Conservation (phyloP, 2,888 invertebrate genomes). For the Tenthredo livida region DNA sequence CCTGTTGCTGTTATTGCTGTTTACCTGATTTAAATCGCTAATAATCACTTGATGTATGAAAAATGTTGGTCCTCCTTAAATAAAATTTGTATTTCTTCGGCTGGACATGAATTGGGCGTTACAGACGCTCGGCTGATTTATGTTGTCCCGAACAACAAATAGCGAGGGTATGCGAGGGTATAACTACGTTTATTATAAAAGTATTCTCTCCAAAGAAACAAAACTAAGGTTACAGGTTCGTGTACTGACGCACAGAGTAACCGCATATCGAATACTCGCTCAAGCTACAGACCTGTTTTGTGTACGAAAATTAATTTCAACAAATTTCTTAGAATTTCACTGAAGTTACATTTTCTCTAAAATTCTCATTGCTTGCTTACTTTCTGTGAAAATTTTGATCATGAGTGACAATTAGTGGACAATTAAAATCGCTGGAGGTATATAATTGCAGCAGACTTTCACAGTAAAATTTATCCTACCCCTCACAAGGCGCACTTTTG, state of each 20-base stretch:
- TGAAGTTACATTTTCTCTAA: neutral
- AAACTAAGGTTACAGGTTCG: neutral
- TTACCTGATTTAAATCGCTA: neutral
- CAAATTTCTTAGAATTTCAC: neutral
- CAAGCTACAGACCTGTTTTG: neutral
- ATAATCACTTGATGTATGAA: neutral
- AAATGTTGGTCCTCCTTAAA: neutral
- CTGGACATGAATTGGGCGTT: conserved; percentile 15
- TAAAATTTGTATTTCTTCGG: neutral
- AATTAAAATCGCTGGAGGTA: neutral
- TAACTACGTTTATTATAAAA: neutral
- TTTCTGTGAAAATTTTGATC: neutral
- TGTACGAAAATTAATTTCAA: neutral
- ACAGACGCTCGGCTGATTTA: conserved; percentile 5
- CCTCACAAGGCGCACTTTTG: neutral
- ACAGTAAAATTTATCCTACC: neutral
- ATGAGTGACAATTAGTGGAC: neutral
- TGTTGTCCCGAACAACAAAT: neutral
- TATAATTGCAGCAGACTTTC: conserved; percentile 14
- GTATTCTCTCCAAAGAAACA: neutral
- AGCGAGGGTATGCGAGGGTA: neutral
- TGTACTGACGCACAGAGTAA: neutral
- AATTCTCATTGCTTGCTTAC: neutral
- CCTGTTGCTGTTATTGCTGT: neutral
- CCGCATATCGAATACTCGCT: neutral